These are phyloP conservation scores for Silvanus unidentatus DNA, from an alignment of 2,888 invertebrate species.

Conservation along the genomic window DNA sequence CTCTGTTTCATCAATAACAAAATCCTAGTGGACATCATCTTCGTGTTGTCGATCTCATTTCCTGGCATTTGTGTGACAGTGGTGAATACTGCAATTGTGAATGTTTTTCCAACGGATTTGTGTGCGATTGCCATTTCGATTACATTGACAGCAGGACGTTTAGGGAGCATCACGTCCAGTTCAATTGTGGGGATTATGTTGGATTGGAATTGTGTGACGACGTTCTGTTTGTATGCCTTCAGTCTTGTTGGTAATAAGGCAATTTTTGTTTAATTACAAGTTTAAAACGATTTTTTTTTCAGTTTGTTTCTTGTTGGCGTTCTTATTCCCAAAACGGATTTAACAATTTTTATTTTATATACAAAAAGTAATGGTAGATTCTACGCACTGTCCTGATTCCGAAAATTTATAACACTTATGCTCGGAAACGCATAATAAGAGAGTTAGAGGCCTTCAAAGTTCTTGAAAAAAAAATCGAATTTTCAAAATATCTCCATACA, in stretches of 20 bases:
- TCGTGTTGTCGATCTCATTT: conserved; percentile 24
- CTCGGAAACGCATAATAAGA: too few species aligned
- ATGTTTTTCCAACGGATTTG: conserved; percentile 19
- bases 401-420: too few species aligned
- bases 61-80: conserved; percentile 31
- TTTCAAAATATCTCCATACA: too few species aligned
- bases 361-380: neutral
- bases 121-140: conserved; percentile 18
- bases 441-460: too few species aligned
- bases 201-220: conserved; percentile 16
- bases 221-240: conserved; percentile 15
- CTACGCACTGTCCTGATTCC: too few species aligned
- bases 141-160: conserved; percentile 16
- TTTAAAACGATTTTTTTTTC: conserved; percentile 8
- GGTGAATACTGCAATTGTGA: conserved; percentile 21
- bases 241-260: conserved; percentile 15
- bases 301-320: conserved; percentile 14
- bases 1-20: conserved; percentile 23
- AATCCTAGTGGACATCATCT: conserved; percentile 26
- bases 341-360: neutral
- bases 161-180: conserved; percentile 20
- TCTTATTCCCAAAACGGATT: conserved; percentile 12
- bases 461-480: too few species aligned
- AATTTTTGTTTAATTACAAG: neutral
- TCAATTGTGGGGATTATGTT: conserved; percentile 18